Evolutionary conservation across 1,140 invertebrate genomes (phyloP), one percentile per base, ranked within the genome.

Genomic region (Ridgeia piscesae): DNA sequence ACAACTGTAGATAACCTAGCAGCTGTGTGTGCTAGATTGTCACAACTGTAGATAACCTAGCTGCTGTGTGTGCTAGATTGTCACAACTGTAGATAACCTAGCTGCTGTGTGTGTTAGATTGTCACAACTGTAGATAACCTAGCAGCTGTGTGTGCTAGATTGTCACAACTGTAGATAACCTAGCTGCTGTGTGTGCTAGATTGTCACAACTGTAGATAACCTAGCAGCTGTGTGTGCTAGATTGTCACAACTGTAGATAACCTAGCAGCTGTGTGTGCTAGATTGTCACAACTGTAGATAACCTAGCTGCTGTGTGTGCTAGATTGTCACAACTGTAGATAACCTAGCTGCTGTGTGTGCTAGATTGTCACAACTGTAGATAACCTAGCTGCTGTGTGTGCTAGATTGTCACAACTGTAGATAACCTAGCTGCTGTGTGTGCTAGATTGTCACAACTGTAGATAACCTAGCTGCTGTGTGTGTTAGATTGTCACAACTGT

Each of bases 131-230:
- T 21, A 77, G 58, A 77, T 77, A 77, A 77, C 17, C 35, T 27
- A 17, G 27, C 58, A 21, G 58, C 27, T 77, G 58, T 77, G 58
- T 77, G 6, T 77, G 27, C 27, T 31, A 77, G 2, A 77, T 17
- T 77, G 27, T 77, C 58, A 77, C 27, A 77, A 77, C 8, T 77
- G 17, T 77, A 77, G 58, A 77, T 77, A 77, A 77, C 17, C 11
- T 4, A 42, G 42, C 42, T n/a, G 34, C 48, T 91, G 77, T 92
- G 50, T 93, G 91, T n/a, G n/a, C n/a, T n/a, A n/a, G 58, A 21
- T 77, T 77, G 58, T 77, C 17, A 77, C 58, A 77, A 8, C 58
- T 77, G 17, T 77, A 77, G 17, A 21, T 77, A 77, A 77, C 27
- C 14, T 2, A 17, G 27, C 58, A 21, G 27, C 17, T 1, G 8